phyloP scores from a whole-genome alignment of 1,140 invertebrate genomes.

The Sweltsa coloradensis region DNA sequence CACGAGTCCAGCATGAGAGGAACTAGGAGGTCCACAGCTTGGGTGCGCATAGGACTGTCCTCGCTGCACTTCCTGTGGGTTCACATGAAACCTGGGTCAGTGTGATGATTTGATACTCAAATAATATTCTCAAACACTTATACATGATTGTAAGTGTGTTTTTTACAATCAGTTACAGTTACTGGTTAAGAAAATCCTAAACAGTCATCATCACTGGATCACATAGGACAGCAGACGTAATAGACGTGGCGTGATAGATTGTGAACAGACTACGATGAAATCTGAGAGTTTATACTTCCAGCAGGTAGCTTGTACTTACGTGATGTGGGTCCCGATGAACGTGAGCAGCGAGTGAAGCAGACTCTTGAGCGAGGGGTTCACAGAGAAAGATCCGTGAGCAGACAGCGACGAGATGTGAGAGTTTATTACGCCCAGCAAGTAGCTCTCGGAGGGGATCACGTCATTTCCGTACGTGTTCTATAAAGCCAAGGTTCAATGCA shows the following conservation, averaged over 20 bases:
- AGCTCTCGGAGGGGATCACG: constrained; percentile 71
- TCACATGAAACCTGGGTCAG: too few relatives aligned
- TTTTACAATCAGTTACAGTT: too few relatives aligned
- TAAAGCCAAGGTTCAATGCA: constrained; percentile 19
- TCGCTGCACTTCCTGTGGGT: constrained; percentile 33
- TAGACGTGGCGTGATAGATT: too few relatives aligned
- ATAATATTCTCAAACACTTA: too few relatives aligned
- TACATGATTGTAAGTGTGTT: too few relatives aligned
- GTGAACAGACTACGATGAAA: too few relatives aligned
- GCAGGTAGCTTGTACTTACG: too few relatives aligned
- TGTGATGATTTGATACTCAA: too few relatives aligned
- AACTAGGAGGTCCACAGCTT: constrained; percentile 47
- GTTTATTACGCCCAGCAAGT: constrained; percentile 43
- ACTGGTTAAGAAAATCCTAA: too few relatives aligned
- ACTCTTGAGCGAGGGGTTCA: constrained; percentile 55
- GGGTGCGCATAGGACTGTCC: constrained; percentile 30
- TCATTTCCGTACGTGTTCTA: constrained; percentile 62
- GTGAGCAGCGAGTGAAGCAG: constrained; percentile 48
- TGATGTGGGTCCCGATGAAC: constrained; percentile 52
- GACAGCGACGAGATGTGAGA: constrained; percentile 40
- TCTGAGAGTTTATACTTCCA: too few relatives aligned
- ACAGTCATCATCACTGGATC: too few relatives aligned
- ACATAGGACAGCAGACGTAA: too few relatives aligned
- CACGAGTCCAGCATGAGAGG: constrained; percentile 61
- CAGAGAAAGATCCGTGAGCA: constrained; percentile 41